Conservation (phyloP, 2,797 vertebrate genomes). For the Hozukius guyotensis region DNA sequence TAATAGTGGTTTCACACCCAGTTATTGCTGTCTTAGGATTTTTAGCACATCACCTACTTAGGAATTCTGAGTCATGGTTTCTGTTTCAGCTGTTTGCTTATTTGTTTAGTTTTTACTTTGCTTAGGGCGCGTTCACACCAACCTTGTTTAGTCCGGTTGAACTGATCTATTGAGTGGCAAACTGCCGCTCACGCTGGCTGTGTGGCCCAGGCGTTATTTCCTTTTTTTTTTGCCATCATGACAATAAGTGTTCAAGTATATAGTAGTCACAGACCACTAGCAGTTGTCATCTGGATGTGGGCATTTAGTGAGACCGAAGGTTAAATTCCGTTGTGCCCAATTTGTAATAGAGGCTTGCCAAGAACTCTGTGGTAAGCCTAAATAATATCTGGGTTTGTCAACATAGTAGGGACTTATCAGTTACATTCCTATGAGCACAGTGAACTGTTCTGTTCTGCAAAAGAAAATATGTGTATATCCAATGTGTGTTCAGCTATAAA, state of each 20-base stretch:
- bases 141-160: no score
- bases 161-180: no score
- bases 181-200: no score
- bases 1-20: constrained; percentile 30
- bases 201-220: no score
- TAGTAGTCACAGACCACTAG: not conserved
- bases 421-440: not conserved
- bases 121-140: no score
- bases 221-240: not conserved
- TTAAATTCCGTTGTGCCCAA: not conserved
- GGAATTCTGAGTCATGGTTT: constrained; percentile 31
- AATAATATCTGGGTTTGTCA: not conserved
- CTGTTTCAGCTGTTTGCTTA: not conserved
- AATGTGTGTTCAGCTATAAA: not conserved
- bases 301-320: not conserved
- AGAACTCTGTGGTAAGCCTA: not conserved
- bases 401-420: not conserved
- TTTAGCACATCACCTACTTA: not conserved
- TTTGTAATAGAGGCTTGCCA: not conserved
- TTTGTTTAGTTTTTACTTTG: not conserved
- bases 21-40: not conserved
- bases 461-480: not conserved
- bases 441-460: not conserved
- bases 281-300: not conserved
- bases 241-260: not conserved